phyloP scores from a whole-genome alignment of 1,140 invertebrate genomes.

The Probaryconus sp. region DNA sequence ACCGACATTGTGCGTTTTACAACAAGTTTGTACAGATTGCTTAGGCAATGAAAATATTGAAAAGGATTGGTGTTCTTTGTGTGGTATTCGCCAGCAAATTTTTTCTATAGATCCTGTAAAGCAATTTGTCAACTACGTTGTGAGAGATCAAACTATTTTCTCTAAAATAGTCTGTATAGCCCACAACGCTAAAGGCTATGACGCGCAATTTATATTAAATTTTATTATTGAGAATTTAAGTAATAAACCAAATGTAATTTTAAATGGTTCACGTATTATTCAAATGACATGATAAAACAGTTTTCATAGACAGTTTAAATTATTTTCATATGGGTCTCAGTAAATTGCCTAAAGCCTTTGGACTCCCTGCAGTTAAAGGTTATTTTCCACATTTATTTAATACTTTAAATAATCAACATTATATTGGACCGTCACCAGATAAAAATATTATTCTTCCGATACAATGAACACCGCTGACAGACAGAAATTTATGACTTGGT shows the following conservation, averaged over 20 bases:
- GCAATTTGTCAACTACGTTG: slow-evolving; percentile 8
- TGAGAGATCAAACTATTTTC: no score
- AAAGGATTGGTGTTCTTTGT: neutral
- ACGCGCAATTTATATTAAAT: no score
- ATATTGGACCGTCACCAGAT: neutral
- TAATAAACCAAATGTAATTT: no score
- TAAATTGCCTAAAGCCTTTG: slow-evolving; percentile 9
- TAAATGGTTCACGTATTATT: no score
- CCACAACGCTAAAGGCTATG: no score
- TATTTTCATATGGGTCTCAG: no score
- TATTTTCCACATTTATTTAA: no score
- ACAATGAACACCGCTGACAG: neutral
- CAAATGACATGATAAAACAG: neutral
- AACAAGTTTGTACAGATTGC: neutral
- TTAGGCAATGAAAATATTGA: neutral
- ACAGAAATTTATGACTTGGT: neutral
- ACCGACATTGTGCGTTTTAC: slow-evolving; percentile 2
- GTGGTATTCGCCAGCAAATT: slow-evolving; percentile 1
- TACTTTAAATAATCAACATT: slow-evolving; percentile 11
- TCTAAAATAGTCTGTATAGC: no score
- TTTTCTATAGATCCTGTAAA: neutral
- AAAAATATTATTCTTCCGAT: slow-evolving; percentile 11
- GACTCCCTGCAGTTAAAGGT: neutral
- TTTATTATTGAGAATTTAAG: no score
- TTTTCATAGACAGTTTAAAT: no score